Evolutionary conservation across 1,140 invertebrate species (phyloP), one percentile per base, ranked within the genome.

Genomic region (Rhopalosiphum maidis): DNA sequence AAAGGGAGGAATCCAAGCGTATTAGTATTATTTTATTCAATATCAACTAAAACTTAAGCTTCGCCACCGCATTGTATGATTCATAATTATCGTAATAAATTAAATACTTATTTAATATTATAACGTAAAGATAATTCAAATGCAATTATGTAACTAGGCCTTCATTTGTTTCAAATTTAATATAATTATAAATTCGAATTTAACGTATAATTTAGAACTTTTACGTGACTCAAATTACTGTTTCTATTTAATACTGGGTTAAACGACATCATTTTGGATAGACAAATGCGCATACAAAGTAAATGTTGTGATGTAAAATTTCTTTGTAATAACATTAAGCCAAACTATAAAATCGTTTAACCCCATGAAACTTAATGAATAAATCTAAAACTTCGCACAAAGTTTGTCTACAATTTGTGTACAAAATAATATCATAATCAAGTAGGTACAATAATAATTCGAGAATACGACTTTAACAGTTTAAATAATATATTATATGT

Each of bases 341-440:
- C n/a, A 54, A 51, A 89, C 87, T 89, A 89, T 37, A 89, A 89
- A 91, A 68, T 68, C 60, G 55, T 46, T 91, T 43, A 68, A 91
- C 90, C 55, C 54, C 55, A 4, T 18, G 5, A 68, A 91, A 91
- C 90, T 91, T 91, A 60, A 91, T 43, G 35, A 91, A 91, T 91
- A 91, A 91, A 91, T 91, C 54, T 91, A 77, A 91, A 91, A 91
- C 90, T 91, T 91, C 41, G 35, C 55, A 43, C 41, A 30, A 91
- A 91, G 90, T 91, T 91, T 25, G 90, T 60, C 89, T 46, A 60
- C 23, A 60, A 91, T 68, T 68, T 77, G 54, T n/a, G 90, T 21
- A 91, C 55, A 60, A 91, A 48, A 68, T 77, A 91, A 68, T 54
- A 90, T 37, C 37, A 91, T 91, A 68, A 91, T 77, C 41, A 77